phyloP scores from a whole-genome alignment of 2,888 invertebrate genomes.

The Machimus rusticus region DNA sequence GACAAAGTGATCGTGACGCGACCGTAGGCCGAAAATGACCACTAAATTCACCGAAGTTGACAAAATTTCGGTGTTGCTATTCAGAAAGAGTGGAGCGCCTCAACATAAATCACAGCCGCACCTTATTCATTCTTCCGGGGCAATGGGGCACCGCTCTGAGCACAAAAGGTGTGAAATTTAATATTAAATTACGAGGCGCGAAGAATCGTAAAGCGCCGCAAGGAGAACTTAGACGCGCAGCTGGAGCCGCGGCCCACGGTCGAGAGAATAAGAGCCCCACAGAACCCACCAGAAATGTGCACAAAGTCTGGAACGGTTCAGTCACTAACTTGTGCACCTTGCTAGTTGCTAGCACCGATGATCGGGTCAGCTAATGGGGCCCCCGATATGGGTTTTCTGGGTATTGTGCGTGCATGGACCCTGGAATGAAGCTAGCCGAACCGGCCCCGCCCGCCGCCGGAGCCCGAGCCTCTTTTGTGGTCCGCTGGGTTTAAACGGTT shows the following conservation, averaged over 20 bases:
- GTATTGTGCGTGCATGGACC: neutral
- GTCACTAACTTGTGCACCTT: neutral
- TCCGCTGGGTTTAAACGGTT: neutral
- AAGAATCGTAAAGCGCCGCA: neutral
- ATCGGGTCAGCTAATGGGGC: neutral
- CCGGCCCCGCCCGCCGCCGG: neutral
- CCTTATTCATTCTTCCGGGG: neutral
- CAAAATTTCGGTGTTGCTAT: neutral
- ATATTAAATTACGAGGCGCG: constrained; percentile 30
- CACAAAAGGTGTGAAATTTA: constrained; percentile 35
- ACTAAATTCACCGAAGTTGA: constrained; percentile 11
- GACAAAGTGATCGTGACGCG: neutral
- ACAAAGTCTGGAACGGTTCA: neutral
- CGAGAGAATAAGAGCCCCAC: neutral
- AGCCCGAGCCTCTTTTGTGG: neutral
- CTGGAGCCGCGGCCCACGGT: constrained; percentile 1
- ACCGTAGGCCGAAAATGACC: neutral
- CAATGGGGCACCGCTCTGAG: neutral
- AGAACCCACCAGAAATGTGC: neutral
- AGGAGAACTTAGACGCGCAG: neutral
- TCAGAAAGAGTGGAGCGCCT: neutral
- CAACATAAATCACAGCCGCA: constrained; percentile 21
- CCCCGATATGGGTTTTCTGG: neutral
- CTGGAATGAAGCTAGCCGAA: neutral
- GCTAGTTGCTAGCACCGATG: neutral